phyloP scores from a whole-genome alignment of 2,888 invertebrate genomes.

The Andrena chrysosceles region DNA sequence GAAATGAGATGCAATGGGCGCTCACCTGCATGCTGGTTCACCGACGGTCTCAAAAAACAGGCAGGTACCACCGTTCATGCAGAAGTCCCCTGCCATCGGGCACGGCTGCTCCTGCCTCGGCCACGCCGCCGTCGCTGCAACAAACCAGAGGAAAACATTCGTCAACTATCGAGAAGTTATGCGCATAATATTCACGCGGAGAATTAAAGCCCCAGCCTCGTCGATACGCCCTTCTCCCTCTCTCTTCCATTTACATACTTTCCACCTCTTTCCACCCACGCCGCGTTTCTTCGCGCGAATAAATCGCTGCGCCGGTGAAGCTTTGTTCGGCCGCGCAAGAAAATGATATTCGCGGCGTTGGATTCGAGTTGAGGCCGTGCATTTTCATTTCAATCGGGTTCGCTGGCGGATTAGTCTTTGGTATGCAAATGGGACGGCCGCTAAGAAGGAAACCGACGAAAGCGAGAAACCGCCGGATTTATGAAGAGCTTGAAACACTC shows the following conservation, averaged over 20 bases:
- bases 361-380: slow-evolving; percentile 56
- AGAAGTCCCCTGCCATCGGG: slow-evolving; percentile 90
- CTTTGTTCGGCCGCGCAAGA: slow-evolving; percentile 34
- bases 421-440: slow-evolving; percentile 74
- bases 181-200: slow-evolving; percentile 9
- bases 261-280: neutral
- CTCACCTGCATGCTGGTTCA: slow-evolving; percentile 94
- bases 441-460: slow-evolving; percentile 35
- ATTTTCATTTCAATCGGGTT: slow-evolving; percentile 79
- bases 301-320: slow-evolving; percentile 30
- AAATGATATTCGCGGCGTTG: slow-evolving; percentile 59
- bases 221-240: neutral
- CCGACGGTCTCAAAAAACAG: slow-evolving; percentile 92
- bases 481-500: slow-evolving; percentile 73
- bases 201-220: slow-evolving; percentile 1
- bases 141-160: slow-evolving; percentile 64
- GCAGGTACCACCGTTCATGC: slow-evolving; percentile 95
- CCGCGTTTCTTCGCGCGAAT: slow-evolving; percentile 23
- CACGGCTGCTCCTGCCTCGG: slow-evolving; percentile 88
- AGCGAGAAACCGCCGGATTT: slow-evolving; percentile 67
- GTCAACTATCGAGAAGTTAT: slow-evolving; percentile 2
- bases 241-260: neutral
- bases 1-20: no score
- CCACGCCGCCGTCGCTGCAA: slow-evolving; percentile 86
- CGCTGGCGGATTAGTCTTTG: slow-evolving; percentile 77